Conservation (phyloP, 64 coral and sea anemone species). For the Exaiptasia diaphana region DNA sequence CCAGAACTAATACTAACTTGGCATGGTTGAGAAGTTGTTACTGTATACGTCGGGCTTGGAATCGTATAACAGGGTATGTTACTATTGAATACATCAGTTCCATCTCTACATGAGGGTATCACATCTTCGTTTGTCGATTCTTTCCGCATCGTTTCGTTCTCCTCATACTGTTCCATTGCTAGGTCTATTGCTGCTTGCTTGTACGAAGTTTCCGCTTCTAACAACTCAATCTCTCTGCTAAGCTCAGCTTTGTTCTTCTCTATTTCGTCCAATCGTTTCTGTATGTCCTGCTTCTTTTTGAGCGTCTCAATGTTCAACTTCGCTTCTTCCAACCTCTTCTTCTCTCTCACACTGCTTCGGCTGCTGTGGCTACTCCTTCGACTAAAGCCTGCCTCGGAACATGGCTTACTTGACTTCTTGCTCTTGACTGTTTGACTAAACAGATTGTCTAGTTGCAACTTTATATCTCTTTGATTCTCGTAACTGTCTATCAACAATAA, state of each 20-base stretch:
- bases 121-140: neutral
- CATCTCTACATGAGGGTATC: neutral
- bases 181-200: slow-evolving; percentile 29
- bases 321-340: slow-evolving; percentile 32
- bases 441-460: slow-evolving; percentile 39
- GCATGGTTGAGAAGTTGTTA: neutral
- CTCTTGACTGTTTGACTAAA: neutral
- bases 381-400: slow-evolving; percentile 13
- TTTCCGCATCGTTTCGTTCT: neutral
- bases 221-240: slow-evolving; percentile 22
- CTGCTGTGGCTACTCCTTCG: slow-evolving; percentile 31
- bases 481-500: neutral
- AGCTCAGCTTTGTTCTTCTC: slow-evolving; percentile 33
- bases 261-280: slow-evolving; percentile 31
- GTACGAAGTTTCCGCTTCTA: slow-evolving; percentile 19
- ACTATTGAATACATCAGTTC: neutral
- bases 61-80: neutral
- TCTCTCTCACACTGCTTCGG: slow-evolving; percentile 36
- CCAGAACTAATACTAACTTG: neutral
- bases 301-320: slow-evolving; percentile 39
- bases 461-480: slow-evolving; percentile 41
- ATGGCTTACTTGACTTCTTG: neutral
- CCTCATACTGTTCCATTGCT: slow-evolving; percentile 14
- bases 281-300: slow-evolving; percentile 40
- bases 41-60: neutral